Evolutionary conservation across 2,888 invertebrate genomes (phyloP), one percentile per base, ranked within the genome.

Genomic region (Resseliella maxima): DNA sequence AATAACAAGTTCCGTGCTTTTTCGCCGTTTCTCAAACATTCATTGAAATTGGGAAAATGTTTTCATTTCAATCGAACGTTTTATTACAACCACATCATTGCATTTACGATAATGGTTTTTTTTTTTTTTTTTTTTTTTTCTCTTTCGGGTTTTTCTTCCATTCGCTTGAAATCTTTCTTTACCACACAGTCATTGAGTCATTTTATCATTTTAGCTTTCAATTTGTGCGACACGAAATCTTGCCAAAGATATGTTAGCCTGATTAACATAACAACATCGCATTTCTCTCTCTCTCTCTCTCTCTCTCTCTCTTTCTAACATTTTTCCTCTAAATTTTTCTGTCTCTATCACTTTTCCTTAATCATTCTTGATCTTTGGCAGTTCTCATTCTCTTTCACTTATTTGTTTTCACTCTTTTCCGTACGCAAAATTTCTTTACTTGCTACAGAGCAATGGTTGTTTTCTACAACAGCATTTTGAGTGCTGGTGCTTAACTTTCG

Each of bases 31-130:
- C 21, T 50, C 2, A 18, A 10, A 21, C 41, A 18, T 50, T 6
- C 2, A 50, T 18, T 18, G 50, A 12, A 27, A 59, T 27, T 59
- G 18, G 24, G 24, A 8, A 59, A 59, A 59, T 59, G 59, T 59
- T 59, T 24, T 59, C 59, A 59, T 59, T 59, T 59, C 59, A 59
- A 59, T 59, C 59, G 27, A 59, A 59, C 59, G 10, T 59, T 59
- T 59, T 59, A 24, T 59, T 59, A 59, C 27, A 59, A 8, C 59
- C 59, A 59, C 59, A 59, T 59, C 59, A 59, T n/a, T 59, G 59
- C 59, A 59, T 59, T 59, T 59, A 24, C 59, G 59, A 59, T 18
- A 2, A 59, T 27, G 24, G n/a, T 59, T n/a, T 27, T 59, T 59
- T 59, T 59, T 15, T n/a, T n/a, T 24, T 12, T 3, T 24, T n/a